These are phyloP conservation scores for Clamator glandarius DNA, from an alignment of 2,797 vertebrate genomes.

Conservation along the genomic window DNA sequence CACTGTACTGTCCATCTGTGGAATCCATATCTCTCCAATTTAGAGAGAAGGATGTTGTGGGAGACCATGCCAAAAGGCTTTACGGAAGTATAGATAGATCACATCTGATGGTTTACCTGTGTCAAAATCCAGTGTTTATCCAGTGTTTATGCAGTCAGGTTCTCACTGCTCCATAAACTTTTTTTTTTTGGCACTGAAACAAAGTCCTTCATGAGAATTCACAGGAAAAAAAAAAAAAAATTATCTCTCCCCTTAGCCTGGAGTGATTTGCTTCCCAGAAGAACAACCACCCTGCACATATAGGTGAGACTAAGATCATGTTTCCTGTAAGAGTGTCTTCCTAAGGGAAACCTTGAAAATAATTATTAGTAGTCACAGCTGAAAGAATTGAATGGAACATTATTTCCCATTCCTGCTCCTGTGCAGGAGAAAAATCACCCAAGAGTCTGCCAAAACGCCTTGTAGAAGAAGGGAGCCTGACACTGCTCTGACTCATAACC, in stretches of 20 bases:
- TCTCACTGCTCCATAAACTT: not conserved
- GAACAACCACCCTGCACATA: not conserved
- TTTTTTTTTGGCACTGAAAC: not conserved
- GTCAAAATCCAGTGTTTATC: no score
- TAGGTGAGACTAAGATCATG: conserved; percentile 45
- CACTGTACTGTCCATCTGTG: no score
- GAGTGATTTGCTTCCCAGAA: not conserved
- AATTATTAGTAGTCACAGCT: conserved; percentile 53
- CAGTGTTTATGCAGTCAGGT: not conserved
- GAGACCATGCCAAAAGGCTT: no score
- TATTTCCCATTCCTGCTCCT: conserved; percentile 62
- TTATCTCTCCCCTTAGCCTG: not conserved
- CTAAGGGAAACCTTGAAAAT: conserved; percentile 57
- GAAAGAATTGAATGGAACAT: conserved; percentile 56
- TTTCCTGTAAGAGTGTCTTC: conserved; percentile 59
- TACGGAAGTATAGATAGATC: no score
- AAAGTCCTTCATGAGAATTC: not conserved
- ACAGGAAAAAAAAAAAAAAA: not conserved
- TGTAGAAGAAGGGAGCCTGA: not conserved
- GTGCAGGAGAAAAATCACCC: conserved; percentile 6
- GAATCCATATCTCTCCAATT: no score
- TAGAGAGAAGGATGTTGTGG: no score
- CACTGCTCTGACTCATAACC: conserved; percentile 31
- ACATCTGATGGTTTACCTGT: no score
- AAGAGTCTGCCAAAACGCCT: conserved; percentile 39